These are phyloP conservation scores for Thymelicus acteon DNA, from an alignment of 2,888 invertebrate species.

Conservation along the genomic window DNA sequence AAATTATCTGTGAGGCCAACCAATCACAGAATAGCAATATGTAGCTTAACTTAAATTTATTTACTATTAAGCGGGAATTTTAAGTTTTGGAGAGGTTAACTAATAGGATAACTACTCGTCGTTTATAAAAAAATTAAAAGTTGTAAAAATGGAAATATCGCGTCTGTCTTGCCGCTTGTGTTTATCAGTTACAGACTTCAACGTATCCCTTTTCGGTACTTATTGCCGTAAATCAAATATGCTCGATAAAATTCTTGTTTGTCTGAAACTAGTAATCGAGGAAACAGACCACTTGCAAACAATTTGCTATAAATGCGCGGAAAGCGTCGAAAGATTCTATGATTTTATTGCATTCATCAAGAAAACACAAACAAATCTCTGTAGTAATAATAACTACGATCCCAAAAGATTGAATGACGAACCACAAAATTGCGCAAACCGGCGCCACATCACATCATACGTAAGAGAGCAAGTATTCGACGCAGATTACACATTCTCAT, in stretches of 20 bases:
- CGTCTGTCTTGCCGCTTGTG: slow-evolving; percentile 70
- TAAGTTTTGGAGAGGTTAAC: no score
- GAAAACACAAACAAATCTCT: slow-evolving; percentile 60
- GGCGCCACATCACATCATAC: slow-evolving; percentile 63
- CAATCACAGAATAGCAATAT: slow-evolving; percentile 34
- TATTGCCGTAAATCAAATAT: slow-evolving; percentile 65
- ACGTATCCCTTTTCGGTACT: slow-evolving; percentile 65
- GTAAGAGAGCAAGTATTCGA: slow-evolving; percentile 68
- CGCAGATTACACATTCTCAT: slow-evolving; percentile 71
- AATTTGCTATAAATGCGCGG: slow-evolving; percentile 73
- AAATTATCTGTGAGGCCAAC: slow-evolving; percentile 31
- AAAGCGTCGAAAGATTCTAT: slow-evolving; percentile 69
- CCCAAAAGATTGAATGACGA: slow-evolving; percentile 50
- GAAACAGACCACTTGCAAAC: slow-evolving; percentile 63
- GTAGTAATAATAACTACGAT: slow-evolving; percentile 48
- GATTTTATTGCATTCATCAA: slow-evolving; percentile 64
- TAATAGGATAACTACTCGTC: slow-evolving; percentile 37
- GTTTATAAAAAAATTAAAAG: slow-evolving; percentile 37
- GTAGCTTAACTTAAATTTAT: neutral
- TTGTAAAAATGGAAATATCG: slow-evolving; percentile 63
- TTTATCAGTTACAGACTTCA: slow-evolving; percentile 70
- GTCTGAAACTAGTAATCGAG: slow-evolving; percentile 68
- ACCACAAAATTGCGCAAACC: slow-evolving; percentile 45
- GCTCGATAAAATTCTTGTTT: slow-evolving; percentile 68
- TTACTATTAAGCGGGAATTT: slow-evolving; percentile 48